phyloP scores from a whole-genome alignment of 2,888 invertebrate genomes.

The Mechanitis messenoides region DNA sequence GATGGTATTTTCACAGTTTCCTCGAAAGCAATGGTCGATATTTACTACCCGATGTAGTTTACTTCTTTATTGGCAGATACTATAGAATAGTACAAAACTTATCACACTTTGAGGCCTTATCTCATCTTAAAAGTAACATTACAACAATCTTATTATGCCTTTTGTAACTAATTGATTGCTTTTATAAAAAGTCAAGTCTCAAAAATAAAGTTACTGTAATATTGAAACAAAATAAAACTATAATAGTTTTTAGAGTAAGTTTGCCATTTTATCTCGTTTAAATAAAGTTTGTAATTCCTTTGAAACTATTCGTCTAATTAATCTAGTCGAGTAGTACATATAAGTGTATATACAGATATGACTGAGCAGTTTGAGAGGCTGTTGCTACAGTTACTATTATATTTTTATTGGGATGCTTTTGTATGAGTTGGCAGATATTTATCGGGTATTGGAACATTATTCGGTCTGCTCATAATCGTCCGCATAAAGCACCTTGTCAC shows the following conservation, averaged over 20 bases:
- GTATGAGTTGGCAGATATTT: conserved; percentile 78
- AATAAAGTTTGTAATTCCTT: too few species aligned
- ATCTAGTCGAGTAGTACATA: not conserved
- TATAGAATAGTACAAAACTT: conserved; percentile 17
- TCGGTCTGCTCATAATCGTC: conserved; percentile 74
- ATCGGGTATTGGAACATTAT: conserved; percentile 75
- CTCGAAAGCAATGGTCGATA: conserved; percentile 39
- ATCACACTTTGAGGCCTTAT: not conserved
- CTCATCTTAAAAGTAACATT: too few species aligned
- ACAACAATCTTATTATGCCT: too few species aligned
- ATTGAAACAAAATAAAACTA: too few species aligned
- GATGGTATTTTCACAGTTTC: conserved; percentile 46
- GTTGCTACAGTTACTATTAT: conserved; percentile 75
- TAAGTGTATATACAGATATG: conserved; percentile 51
- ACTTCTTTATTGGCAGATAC: conserved; percentile 33
- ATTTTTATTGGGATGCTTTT: conserved; percentile 76
- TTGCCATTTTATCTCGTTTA: too few species aligned
- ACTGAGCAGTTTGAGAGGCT: conserved; percentile 70
- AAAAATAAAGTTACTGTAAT: too few species aligned
- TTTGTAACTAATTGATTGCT: too few species aligned
- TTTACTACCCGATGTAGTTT: conserved; percentile 35
- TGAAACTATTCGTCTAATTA: not conserved
- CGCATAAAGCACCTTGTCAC: conserved; percentile 77
- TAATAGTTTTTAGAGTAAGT: too few species aligned
- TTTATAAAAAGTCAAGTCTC: too few species aligned